These are phyloP conservation scores for Capra hircus DNA, from an alignment of 2,113 vertebrate species.

Conservation along the genomic window DNA sequence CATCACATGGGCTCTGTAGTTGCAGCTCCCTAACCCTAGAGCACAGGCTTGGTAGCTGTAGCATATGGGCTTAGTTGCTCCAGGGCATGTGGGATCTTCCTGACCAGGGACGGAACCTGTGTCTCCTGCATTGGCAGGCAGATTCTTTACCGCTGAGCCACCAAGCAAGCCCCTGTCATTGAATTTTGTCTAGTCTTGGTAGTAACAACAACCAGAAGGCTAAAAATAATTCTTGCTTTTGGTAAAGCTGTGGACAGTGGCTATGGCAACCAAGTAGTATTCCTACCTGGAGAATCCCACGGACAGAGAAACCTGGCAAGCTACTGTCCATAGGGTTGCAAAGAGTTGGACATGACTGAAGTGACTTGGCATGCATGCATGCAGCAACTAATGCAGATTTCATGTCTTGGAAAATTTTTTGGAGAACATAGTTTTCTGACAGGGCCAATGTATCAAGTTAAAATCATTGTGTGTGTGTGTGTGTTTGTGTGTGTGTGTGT, in stretches of 20 bases:
- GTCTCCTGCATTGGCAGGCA: background rate
- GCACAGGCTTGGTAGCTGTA: background rate
- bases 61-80: background rate
- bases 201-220: background rate
- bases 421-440: background rate
- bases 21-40: background rate
- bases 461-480: background rate
- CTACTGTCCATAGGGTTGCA: background rate
- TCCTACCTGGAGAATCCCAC: background rate
- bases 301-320: background rate
- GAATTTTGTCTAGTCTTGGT: background rate
- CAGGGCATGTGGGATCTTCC: background rate
- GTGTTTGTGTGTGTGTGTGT: background rate
- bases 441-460: background rate
- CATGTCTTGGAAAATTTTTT: background rate
- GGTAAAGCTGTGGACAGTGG: background rate
- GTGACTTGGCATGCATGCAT: accelerated
- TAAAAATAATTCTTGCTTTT: background rate
- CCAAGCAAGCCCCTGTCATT: background rate
- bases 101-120: background rate
- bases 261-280: background rate
- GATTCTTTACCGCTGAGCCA: background rate
- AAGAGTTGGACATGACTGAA: background rate
- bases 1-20: accelerated
- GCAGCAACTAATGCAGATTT: background rate